Evolutionary conservation across 2,888 invertebrate genomes (phyloP), one percentile per base, ranked within the genome.

Genomic region (Andricus curvator): DNA sequence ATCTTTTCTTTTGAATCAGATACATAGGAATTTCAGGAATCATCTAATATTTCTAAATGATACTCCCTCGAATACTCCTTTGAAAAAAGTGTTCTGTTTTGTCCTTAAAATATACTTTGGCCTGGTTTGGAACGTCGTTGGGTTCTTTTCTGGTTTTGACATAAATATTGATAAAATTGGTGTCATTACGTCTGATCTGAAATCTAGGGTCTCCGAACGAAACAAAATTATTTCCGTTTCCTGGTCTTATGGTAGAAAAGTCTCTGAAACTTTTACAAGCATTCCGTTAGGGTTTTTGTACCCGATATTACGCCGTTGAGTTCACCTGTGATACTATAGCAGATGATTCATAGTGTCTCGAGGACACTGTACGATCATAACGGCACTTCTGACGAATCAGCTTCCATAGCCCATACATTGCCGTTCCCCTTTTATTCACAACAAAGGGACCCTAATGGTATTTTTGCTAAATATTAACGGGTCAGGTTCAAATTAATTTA

Each of bases 371-470:
- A 13, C 22, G n/a, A 37, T 67, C 41, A 56, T 67, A 67, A 67
- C 67, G 67, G 67, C n/a, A 67, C 67, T 67, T 15, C 67, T 67
- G 67, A 67, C 41, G 41, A 67, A 67, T 41, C 67, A 67, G 22
- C 67, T 67, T 67, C 56, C 20, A 51, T n/a, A 56, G 48, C 8
- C 48, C 65, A 13, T 41, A 67, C n/a, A 22, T 20, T 33, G 66
- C 4, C 66, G 41, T 67, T 41, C 66, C n/a, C 22, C 66, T 67
- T 20, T n/a, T 56, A 56, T 56, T 67, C 15, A n/a, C n/a, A 67
- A 37, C 65, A 56, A 65, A 65, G 65, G 65, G 20, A 17, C 8
- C 20, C 29, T 65, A 20, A 65, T 65, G 37, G 17, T 29, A 20
- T 11, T 65, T 65, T 65, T 65, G 17, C 4, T 17, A 22, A 29